Evolutionary conservation across 2,113 vertebrate genomes (phyloP).

Genomic region (Gymnarchus niloticus): DNA sequence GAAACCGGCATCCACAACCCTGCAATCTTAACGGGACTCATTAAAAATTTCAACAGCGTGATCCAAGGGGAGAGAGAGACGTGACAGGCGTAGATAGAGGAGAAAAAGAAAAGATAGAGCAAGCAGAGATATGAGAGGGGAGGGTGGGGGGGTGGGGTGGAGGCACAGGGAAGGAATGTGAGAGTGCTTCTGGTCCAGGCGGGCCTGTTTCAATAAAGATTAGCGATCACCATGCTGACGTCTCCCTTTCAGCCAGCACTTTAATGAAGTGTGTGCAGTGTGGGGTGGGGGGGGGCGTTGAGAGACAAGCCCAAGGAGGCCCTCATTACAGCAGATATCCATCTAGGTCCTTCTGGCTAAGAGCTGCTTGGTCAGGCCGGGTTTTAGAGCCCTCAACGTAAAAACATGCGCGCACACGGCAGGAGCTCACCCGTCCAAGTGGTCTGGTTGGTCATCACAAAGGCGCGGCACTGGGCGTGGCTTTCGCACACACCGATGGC

Average conservation of each 20-base stretch:
- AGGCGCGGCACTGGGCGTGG: slow-evolving; percentile 75
- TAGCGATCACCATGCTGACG: slow-evolving; percentile 36
- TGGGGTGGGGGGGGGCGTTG: slow-evolving; percentile 15
- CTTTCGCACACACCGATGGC: slow-evolving; percentile 75
- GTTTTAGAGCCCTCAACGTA: neutral
- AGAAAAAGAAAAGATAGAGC: neutral
- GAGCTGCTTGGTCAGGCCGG: slow-evolving; percentile 25
- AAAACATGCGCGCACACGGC: neutral
- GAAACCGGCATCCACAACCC: neutral
- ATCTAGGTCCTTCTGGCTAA: neutral
- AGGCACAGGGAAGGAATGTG: slow-evolving; percentile 31
- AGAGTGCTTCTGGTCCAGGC: slow-evolving; percentile 36
- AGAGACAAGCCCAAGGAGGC: slow-evolving; percentile 21
- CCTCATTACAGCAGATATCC: slow-evolving; percentile 27
- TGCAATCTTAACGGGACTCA: neutral
- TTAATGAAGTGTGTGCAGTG: slow-evolving; percentile 37
- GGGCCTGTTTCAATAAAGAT: slow-evolving; percentile 41
- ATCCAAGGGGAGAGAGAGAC: neutral
- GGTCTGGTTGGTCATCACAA: slow-evolving; percentile 76
- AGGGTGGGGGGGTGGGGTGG: neutral
- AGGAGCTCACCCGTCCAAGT: slow-evolving; percentile 77
- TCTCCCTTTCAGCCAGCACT: slow-evolving; percentile 35
- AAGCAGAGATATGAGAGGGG: neutral
- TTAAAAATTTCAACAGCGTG: neutral
- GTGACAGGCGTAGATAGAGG: neutral